Evolutionary conservation across 2,888 invertebrate genomes (phyloP).

Genomic region (Agriopis aurantiaria): DNA sequence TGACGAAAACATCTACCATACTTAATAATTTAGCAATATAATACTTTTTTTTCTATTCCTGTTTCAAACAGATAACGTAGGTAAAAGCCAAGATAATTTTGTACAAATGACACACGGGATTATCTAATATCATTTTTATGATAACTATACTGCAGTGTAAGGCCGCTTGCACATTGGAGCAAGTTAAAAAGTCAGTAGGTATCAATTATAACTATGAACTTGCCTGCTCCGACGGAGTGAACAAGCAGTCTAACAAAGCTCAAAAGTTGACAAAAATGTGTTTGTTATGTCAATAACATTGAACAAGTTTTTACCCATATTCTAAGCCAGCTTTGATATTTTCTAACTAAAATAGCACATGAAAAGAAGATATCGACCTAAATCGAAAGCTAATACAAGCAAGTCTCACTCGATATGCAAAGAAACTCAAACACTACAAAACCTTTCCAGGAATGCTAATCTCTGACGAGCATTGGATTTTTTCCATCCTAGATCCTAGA

Average conservation of each 20-base stretch:
- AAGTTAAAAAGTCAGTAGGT: no score
- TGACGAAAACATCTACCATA: background rate
- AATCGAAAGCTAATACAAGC: background rate
- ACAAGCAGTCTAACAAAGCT: background rate
- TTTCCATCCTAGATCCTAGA: no score
- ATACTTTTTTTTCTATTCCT: background rate
- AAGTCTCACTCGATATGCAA: constrained; percentile 3
- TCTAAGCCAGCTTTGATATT: background rate
- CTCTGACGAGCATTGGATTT: background rate
- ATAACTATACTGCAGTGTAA: no score
- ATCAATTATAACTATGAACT: no score
- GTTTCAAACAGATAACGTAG: background rate
- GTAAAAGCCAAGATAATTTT: background rate
- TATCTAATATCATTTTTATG: no score
- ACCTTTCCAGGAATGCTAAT: background rate
- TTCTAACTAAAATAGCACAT: background rate
- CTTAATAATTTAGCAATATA: constrained; percentile 3
- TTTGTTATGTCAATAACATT: background rate
- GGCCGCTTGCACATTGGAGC: no score
- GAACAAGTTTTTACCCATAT: background rate
- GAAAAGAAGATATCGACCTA: background rate
- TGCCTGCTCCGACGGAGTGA: background rate
- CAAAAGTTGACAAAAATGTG: background rate
- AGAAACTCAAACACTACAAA: background rate
- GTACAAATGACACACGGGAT: background rate